Evolutionary conservation across 1,140 invertebrate genomes (phyloP).

Genomic region (Plodia interpunctella): DNA sequence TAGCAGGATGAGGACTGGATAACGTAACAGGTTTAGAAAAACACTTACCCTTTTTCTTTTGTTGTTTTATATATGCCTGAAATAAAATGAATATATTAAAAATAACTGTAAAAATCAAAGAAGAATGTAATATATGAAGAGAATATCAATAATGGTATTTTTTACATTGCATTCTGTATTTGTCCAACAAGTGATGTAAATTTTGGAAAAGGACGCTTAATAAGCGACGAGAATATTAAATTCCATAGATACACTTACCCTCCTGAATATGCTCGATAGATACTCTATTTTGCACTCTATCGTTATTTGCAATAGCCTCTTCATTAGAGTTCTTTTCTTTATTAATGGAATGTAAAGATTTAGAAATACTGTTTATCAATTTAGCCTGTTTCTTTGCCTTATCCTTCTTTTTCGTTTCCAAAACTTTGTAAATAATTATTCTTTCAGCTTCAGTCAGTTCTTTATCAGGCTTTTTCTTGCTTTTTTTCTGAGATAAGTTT

Average conservation of each 20-base stretch:
- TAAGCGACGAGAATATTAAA: no score
- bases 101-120: not conserved
- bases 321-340: conserved; percentile 1
- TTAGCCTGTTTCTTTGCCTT: conserved; percentile 25
- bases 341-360: conserved; percentile 19
- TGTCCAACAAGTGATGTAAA: no score
- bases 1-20: conserved; percentile 17
- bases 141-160: no score
- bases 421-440: conserved; percentile 65
- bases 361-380: conserved; percentile 23
- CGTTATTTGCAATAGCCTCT: conserved; percentile 24
- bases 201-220: no score
- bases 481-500: conserved; percentile 17
- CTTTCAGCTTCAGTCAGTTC: conserved; percentile 46
- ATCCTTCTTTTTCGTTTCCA: conserved; percentile 45
- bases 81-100: conserved; percentile 25
- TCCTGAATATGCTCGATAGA: conserved; percentile 40
- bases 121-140: no score
- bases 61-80: conserved; percentile 58
- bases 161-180: no score
- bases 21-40: conserved; percentile 14
- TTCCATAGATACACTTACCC: conserved; percentile 24
- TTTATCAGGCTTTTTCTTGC: conserved; percentile 18
- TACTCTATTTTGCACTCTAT: conserved; percentile 15
- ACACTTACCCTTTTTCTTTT: conserved; percentile 51